Conservation (phyloP, 2,113 vertebrate genomes). For the Poecilia latipinna region DNA sequence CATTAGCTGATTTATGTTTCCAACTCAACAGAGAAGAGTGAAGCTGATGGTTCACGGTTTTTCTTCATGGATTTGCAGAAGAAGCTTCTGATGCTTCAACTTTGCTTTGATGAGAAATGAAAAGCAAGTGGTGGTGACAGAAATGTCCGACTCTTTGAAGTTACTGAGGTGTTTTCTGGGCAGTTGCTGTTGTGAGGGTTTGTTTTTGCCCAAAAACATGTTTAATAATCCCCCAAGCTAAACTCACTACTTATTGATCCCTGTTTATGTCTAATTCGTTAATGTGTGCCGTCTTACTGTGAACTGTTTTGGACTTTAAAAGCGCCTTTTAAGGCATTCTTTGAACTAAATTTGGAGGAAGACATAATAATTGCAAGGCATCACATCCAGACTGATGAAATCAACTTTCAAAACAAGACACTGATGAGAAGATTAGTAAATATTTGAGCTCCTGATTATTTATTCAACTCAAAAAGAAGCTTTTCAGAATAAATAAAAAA, state of each 20-base stretch:
- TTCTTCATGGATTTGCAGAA: too few species aligned
- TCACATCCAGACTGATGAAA: too few species aligned
- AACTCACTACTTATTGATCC: not conserved
- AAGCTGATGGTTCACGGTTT: too few species aligned
- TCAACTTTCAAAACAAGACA: too few species aligned
- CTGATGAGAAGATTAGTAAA: not conserved
- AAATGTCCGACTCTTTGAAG: not conserved
- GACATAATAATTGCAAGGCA: too few species aligned
- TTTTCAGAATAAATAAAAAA: not conserved
- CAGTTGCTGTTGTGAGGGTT: too few species aligned
- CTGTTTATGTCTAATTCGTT: constrained; percentile 6
- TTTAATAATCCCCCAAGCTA: constrained; percentile 20
- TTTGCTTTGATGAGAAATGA: not conserved
- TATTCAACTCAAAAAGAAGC: not conserved
- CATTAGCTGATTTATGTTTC: too few species aligned
- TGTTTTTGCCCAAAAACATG: not conserved
- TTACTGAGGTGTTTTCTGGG: not conserved
- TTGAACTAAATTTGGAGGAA: too few species aligned
- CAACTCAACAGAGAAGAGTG: too few species aligned
- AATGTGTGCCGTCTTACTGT: not conserved
- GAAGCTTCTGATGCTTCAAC: not conserved
- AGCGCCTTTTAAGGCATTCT: too few species aligned
- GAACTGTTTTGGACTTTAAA: too few species aligned
- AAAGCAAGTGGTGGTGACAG: not conserved
- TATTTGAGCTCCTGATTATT: not conserved